Conservation (phyloP, 2,797 vertebrate genomes). For the Notolepis coatsorum region DNA sequence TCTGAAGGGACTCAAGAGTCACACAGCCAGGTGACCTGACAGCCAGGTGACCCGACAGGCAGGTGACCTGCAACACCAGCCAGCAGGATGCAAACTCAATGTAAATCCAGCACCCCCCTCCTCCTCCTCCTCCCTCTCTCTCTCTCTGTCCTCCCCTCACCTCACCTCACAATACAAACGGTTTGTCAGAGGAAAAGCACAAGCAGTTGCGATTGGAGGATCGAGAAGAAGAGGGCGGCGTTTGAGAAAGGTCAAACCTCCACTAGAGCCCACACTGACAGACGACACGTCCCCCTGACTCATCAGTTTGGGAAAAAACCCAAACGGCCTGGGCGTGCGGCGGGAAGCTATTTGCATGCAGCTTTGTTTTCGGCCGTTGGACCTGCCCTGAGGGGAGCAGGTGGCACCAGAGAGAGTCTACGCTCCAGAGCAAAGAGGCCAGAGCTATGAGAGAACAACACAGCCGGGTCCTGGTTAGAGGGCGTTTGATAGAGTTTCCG, state of each 20-base stretch:
- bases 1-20: too few relatives aligned
- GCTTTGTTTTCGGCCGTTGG: constrained; percentile 65
- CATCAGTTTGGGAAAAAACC: constrained; percentile 42
- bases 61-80: background rate
- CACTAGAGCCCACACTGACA: background rate
- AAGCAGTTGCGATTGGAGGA: too few relatives aligned
- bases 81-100: constrained; percentile 57
- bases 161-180: constrained; percentile 3
- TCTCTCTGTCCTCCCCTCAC: background rate
- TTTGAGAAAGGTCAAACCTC: background rate
- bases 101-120: constrained; percentile 49
- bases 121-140: background rate
- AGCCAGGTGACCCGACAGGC: too few relatives aligned
- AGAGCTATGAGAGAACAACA: constrained; percentile 3
- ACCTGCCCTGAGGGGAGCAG: constrained; percentile 55
- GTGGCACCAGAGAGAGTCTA: constrained; percentile 43
- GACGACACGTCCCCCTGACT: constrained; percentile 35
- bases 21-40: too few relatives aligned
- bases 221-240: too few relatives aligned
- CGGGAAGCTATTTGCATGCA: constrained; percentile 72
- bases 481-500: too few relatives aligned
- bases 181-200: background rate
- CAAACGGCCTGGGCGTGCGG: constrained; percentile 28
- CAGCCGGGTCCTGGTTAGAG: too few relatives aligned
- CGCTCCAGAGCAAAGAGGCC: constrained; percentile 2